Conservation (phyloP, 2,113 vertebrate genomes). For the Chamaetylas fuelleborni region DNA sequence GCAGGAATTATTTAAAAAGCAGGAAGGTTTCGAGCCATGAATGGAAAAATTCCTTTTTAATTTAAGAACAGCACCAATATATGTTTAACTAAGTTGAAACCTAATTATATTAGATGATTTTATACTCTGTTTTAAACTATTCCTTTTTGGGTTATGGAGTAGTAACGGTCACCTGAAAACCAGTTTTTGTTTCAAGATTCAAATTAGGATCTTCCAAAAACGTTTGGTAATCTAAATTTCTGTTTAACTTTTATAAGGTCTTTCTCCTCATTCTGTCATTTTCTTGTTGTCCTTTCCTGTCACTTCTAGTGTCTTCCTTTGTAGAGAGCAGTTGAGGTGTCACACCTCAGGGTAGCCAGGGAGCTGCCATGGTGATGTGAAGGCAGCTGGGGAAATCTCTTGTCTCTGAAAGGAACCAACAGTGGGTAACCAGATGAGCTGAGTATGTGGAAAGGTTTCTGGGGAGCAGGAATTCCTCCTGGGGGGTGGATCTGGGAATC, state of each 20-base stretch:
- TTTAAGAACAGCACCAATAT: background rate
- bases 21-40: background rate
- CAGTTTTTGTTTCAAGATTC: background rate
- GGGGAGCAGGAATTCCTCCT: background rate
- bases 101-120: background rate
- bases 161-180: background rate
- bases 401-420: fast-evolving
- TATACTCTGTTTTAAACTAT: background rate
- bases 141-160: background rate
- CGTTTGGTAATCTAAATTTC: background rate
- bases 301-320: background rate
- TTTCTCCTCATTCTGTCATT: background rate
- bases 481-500: background rate
- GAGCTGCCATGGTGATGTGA: background rate
- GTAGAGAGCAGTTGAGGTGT: background rate
- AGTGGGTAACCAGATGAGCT: fast-evolving
- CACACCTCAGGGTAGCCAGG: background rate
- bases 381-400: background rate
- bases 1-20: background rate
- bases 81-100: background rate
- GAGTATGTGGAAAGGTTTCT: background rate
- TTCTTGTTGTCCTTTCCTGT: background rate
- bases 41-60: background rate
- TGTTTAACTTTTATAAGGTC: background rate
- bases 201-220: background rate